These are phyloP conservation scores for Ormyrus rosae DNA, from an alignment of 2,888 invertebrate species.

Conservation along the genomic window DNA sequence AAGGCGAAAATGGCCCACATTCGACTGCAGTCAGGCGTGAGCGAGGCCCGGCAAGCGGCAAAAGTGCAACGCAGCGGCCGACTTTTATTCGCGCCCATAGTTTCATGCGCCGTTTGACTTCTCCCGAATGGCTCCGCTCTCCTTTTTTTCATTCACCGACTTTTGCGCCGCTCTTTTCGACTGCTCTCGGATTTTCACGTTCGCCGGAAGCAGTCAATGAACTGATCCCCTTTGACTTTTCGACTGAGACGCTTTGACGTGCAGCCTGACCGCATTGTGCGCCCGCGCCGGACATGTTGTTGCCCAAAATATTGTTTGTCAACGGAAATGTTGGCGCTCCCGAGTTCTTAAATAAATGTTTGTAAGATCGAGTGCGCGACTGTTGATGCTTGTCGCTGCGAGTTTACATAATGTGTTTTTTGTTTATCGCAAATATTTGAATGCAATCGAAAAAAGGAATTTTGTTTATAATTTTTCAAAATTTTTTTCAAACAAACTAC, in stretches of 20 bases:
- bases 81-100: slow-evolving; percentile 1
- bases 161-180: not conserved
- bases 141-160: not conserved
- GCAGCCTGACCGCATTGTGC: too few relatives aligned
- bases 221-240: slow-evolving; percentile 32
- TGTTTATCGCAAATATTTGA: too few relatives aligned
- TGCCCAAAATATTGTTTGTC: slow-evolving; percentile 16
- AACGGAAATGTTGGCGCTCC: slow-evolving; percentile 1
- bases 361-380: not conserved
- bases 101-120: slow-evolving; percentile 42
- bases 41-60: not conserved
- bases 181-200: not conserved
- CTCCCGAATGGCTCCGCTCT: not conserved
- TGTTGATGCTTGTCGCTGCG: too few relatives aligned
- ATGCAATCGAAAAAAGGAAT: too few relatives aligned
- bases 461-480: too few relatives aligned
- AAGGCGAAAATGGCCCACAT: not conserved
- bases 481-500: too few relatives aligned
- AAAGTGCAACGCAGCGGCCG: not conserved
- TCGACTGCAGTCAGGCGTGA: not conserved
- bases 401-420: too few relatives aligned
- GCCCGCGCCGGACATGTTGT: not conserved
- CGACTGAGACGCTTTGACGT: not conserved
- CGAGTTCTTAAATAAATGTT: slow-evolving; percentile 10
- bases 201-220: not conserved